A percentile compares a stretch with the other conserved stretches of the same genome.
phyloP scores from a whole-genome alignment of 2,113 vertebrate genomes.

The Sinocyclocheilus grahami region DNA sequence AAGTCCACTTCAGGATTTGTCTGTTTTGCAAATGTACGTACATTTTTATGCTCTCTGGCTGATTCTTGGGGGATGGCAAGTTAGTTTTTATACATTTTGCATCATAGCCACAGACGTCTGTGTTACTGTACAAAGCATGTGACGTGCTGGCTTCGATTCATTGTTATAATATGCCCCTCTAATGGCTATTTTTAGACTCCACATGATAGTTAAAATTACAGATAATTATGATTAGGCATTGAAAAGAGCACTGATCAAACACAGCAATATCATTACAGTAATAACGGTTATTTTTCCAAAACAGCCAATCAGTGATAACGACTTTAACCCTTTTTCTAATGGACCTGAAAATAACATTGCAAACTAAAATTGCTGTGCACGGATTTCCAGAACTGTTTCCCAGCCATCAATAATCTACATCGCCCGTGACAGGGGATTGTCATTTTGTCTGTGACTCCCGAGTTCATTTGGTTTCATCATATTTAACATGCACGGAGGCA shows the following conservation, averaged over 20 bases:
- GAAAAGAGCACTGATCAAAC: conserved; percentile 31
- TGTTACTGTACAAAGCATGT: neutral
- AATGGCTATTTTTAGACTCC: conserved; percentile 10
- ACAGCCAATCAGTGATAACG: conserved; percentile 41
- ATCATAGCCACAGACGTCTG: neutral
- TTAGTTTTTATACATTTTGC: neutral
- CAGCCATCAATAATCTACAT: conserved; percentile 39
- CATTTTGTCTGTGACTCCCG: conserved; percentile 43
- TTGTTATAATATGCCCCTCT: neutral
- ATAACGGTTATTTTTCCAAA: conserved; percentile 21
- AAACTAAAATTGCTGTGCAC: conserved; percentile 35
- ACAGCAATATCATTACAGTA: conserved; percentile 47
- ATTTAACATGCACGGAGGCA: conserved; percentile 68
- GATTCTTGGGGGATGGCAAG: neutral
- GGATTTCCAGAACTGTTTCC: conserved; percentile 44
- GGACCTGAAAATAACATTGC: conserved; percentile 47
- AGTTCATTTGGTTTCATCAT: conserved; percentile 74
- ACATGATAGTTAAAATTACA: conserved; percentile 19
- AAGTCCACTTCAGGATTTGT: neutral
- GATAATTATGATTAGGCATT: conserved; percentile 27
- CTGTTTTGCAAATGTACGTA: neutral
- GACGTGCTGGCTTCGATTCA: neutral
- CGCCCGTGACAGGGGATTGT: conserved; percentile 24
- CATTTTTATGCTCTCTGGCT: neutral
- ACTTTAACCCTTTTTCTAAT: conserved; percentile 49